A percentile compares a stretch with the other conserved stretches of the same genome.
Conservation (phyloP, 2,113 vertebrate species). For the Calyptomena viridis region DNA sequence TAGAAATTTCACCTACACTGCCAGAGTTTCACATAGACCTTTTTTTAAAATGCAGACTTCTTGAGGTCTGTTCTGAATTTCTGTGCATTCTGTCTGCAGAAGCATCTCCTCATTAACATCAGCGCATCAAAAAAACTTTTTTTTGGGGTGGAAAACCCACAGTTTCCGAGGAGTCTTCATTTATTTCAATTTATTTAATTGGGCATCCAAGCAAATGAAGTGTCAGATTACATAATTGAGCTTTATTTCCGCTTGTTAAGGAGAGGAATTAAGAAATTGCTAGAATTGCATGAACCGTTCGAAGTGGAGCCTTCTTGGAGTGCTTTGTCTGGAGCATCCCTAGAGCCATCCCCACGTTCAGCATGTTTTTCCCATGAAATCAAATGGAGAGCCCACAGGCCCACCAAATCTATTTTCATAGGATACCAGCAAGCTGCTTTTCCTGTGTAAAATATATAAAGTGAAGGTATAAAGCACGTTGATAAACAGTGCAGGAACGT, state of each 20-base stretch:
- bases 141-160: background rate
- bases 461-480: background rate
- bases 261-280: conserved; percentile 21
- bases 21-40: background rate
- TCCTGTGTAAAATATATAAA: background rate
- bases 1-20: background rate
- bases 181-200: background rate
- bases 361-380: background rate
- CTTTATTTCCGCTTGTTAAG: conserved; percentile 27
- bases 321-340: background rate
- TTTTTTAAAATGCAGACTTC: background rate
- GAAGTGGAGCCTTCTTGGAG: background rate
- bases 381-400: background rate
- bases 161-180: conserved; percentile 8
- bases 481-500: background rate
- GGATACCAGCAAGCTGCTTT: background rate
- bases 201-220: background rate
- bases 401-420: background rate
- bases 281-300: background rate
- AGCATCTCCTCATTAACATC: background rate
- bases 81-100: background rate
- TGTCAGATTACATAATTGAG: conserved; percentile 42
- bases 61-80: background rate
- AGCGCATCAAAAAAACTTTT: background rate
- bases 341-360: background rate